Percentiles rank a stretch among this genome's conserved stretches.
phyloP scores from a whole-genome alignment of 2,888 invertebrate genomes.

The Caenorhabditis imperialis region DNA sequence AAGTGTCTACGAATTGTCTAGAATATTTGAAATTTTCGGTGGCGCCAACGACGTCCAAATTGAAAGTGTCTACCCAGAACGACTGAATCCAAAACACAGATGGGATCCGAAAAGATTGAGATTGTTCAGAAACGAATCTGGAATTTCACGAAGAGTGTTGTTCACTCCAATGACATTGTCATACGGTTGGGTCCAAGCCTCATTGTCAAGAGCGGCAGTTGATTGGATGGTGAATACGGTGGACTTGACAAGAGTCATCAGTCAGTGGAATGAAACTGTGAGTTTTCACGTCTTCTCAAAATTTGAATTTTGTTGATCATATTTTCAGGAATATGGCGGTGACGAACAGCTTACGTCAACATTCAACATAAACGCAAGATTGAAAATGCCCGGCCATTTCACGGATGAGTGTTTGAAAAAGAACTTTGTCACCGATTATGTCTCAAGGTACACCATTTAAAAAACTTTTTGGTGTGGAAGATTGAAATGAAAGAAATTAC shows the following conservation, averaged over 20 bases:
- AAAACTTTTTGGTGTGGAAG: background rate
- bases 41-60: constrained; percentile 51
- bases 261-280: constrained; percentile 15
- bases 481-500: background rate
- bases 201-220: constrained; percentile 34
- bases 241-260: constrained; percentile 16
- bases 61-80: background rate
- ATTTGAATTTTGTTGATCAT: background rate
- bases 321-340: constrained; percentile 33
- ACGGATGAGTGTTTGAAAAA: constrained; percentile 27
- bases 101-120: constrained; percentile 34
- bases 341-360: constrained; percentile 42
- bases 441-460: constrained; percentile 15
- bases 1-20: constrained; percentile 31
- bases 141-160: constrained; percentile 1
- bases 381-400: constrained; percentile 53
- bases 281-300: background rate
- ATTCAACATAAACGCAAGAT: constrained; percentile 27
- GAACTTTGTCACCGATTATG: constrained; percentile 5
- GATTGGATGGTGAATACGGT: constrained; percentile 35
- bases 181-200: constrained; percentile 30
- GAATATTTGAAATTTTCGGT: constrained; percentile 20
- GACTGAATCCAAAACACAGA: background rate
- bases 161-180: constrained; percentile 12
- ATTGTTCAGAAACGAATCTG: constrained; percentile 40